phyloP scores from a whole-genome alignment of 1,140 invertebrate genomes.

The Hormaphis cornu region DNA sequence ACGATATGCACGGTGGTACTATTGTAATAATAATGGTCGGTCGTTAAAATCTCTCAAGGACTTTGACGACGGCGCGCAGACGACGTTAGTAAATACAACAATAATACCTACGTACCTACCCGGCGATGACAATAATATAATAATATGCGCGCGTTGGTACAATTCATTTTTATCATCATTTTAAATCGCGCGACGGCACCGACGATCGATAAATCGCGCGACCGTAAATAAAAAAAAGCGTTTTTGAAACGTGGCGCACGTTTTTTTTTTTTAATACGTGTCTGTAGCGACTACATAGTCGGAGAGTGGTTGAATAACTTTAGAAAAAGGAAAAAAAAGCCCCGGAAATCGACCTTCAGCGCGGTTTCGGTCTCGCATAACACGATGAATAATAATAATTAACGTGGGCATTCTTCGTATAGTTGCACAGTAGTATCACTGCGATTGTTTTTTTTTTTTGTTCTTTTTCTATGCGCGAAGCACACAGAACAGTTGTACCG shows the following conservation, averaged over 20 bases:
- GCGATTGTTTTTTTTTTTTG: neutral
- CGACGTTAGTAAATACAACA: neutral
- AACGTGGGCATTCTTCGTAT: neutral
- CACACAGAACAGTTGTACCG: no score
- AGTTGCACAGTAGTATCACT: neutral
- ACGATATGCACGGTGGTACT: no score
- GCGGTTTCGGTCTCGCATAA: neutral
- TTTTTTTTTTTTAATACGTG: no score
- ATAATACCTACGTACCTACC: no score
- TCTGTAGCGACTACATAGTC: no score
- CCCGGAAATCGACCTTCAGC: neutral
- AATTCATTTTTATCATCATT: slow-evolving; percentile 3
- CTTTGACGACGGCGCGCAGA: neutral
- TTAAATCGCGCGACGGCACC: slow-evolving; percentile 2
- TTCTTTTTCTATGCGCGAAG: neutral
- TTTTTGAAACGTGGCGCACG: neutral
- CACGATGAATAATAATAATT: neutral
- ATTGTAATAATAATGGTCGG: slow-evolving; percentile 25
- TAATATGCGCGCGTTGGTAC: neutral
- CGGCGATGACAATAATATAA: no score
- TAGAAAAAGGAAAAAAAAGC: neutral
- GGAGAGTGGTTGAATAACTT: no score
- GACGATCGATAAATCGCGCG: neutral
- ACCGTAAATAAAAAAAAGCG: neutral
- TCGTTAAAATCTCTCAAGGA: slow-evolving; percentile 32